Percentiles rank a stretch among this genome's conserved stretches.
phyloP scores from a whole-genome alignment of 2,797 vertebrate species.

The Todus mexicanus region DNA sequence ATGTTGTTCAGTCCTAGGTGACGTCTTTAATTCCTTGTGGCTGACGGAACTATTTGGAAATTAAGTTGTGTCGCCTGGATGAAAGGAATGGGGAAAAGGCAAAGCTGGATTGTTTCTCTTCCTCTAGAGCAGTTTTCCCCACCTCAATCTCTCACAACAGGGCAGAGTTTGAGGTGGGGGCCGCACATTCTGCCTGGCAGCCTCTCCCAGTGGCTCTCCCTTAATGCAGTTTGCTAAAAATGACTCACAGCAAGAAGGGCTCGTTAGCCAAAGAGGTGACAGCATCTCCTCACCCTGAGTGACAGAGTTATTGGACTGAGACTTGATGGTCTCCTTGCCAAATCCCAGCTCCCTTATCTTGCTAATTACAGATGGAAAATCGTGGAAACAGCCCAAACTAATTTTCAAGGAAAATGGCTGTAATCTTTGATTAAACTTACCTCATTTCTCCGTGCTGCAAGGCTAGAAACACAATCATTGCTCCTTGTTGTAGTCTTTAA shows the following conservation, averaged over 20 bases:
- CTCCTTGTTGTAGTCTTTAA: not conserved
- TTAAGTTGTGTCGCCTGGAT: fast-evolving
- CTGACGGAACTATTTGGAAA: not conserved
- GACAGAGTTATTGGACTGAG: constrained; percentile 17
- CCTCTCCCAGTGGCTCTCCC: not conserved
- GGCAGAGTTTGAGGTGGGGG: not conserved
- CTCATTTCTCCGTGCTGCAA: not conserved
- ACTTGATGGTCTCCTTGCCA: not conserved
- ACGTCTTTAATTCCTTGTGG: not conserved
- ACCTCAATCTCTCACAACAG: not conserved
- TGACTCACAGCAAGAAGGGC: not conserved
- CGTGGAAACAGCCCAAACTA: not conserved
- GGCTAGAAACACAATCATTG: not conserved
- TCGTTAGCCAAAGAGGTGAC: not conserved
- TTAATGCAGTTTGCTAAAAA: not conserved
- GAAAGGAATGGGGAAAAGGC: not conserved
- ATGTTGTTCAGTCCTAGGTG: not conserved
- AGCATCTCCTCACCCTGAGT: not conserved
- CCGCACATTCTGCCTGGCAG: not conserved
- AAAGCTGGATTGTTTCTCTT: not conserved
- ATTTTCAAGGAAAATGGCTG: not conserved
- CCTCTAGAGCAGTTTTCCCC: not conserved
- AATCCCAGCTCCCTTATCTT: constrained; percentile 43
- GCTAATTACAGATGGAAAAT: constrained; percentile 17
- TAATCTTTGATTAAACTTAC: not conserved